Conservation (phyloP, 2,113 vertebrate species). For the Sylvietta virens region DNA sequence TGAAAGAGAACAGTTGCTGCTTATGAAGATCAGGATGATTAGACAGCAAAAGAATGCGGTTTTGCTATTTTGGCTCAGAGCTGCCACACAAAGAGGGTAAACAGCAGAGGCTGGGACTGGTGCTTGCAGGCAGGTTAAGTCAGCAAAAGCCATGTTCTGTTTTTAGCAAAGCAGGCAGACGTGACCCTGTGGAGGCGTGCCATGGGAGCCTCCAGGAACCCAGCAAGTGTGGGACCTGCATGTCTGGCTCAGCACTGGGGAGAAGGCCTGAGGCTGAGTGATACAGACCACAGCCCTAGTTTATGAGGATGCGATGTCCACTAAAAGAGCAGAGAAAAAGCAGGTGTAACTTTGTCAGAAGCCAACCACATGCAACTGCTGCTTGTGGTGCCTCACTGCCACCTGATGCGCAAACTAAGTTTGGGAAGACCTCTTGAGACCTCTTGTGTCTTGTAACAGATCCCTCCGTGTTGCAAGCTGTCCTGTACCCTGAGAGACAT, state of each 20-base stretch:
- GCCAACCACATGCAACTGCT: neutral
- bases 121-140: neutral
- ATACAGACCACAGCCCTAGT: neutral
- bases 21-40: neutral
- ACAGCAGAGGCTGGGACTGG: neutral
- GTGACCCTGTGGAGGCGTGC: neutral
- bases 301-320: neutral
- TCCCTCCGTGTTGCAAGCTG: neutral
- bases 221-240: neutral
- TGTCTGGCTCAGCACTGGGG: neutral
- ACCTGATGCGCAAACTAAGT: neutral
- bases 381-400: neutral
- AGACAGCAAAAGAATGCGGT: slow-evolving; percentile 15
- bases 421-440: neutral
- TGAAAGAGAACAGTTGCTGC: neutral
- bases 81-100: neutral
- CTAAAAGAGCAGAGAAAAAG: neutral
- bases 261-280: neutral
- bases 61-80: slow-evolving; percentile 16
- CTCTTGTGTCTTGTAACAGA: neutral
- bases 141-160: neutral
- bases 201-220: neutral
- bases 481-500: neutral
- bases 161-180: neutral
- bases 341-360: neutral